Evolutionary conservation across 2,797 vertebrate genomes (phyloP), one percentile per base, ranked within the genome.

Genomic region (Novumbra hubbsi): DNA sequence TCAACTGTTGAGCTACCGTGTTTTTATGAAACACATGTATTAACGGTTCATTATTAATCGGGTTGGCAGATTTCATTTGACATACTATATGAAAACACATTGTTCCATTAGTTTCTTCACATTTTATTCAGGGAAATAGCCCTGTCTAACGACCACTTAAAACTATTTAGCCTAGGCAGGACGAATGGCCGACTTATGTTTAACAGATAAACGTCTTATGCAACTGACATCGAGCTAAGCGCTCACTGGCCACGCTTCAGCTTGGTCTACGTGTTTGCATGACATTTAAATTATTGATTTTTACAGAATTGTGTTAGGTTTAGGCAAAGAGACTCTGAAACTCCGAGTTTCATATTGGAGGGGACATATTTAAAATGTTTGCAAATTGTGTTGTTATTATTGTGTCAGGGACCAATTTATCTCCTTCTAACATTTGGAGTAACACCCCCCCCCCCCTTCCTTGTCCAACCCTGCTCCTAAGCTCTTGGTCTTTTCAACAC

Each of bases 201-300:
- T 34, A 14, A 55, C 52, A 71, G 17, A 71, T 71, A 71, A 71
- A 45, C 70, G 41, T 4, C 0, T 71, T 71, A 71, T 38, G 19
- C 60, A 71, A 64, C 62, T 3, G 4, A 3, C 41, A 45, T 8
- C 41, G 4, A 45, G 11, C 55, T 57, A 57, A 55, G 11, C 9
- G 17, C 2, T 4, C 50, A 9, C 17, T 38, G 21, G 32, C 7
- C 38, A 67, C 65, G 24, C 55, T 57, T 57, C n/a, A 24, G 24
- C 55, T 24, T 57, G 21, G 19, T 55, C n/a, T 52, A 3, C 21
- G 7, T 2, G 32, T 55, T 21, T 5, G 8, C 4, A 55, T 55
- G 55, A 57, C 55, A 57, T 57, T 24, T 12, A 3, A 57, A 24
- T 2, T 57, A 24, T 57, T 24, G 12, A 45, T 45, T 45, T 8